Evolutionary conservation across 2,888 invertebrate species (phyloP), one percentile per base, ranked within the genome.

Genomic region (Ethmia dodecea): DNA sequence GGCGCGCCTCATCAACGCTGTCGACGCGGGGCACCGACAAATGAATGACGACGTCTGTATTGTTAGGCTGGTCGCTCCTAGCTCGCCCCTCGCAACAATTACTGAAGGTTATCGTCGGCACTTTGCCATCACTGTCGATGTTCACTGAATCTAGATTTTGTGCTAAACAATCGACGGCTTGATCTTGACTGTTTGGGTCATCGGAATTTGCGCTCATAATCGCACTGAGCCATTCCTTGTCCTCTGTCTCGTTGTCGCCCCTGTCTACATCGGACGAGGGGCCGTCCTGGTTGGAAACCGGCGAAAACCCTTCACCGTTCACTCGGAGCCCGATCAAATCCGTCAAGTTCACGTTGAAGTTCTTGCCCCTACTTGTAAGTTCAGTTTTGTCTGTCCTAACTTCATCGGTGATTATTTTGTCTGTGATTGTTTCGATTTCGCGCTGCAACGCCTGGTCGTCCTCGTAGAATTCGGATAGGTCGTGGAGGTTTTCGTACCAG

Each of bases 391-490:
- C 67, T 2, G 51, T 44, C 28, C 61, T 55, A 5, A 79, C 56
- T 48, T 79, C 68, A 10, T 80, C 70, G 3, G 60, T 33, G 40
- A 80, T 62, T 33, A 79, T 60, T 18, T 62, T 57, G 46, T 86
- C 77, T 25, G 76, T 70, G 46, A 86, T 72, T 10, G 53, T 64
- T 52, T 80, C 77, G 13, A 84, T 68, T 52, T 79, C 72, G 48
- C 67, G 50, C 42, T 62, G 65, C 52, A 84, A 53, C 22, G 54
- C 50, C 43, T 66, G 73, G 52, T 88, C 84, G 50, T 86, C 83
- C 31, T 87, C 88, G 54, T 87, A 88, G 53, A 79, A 88, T 48
- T 88, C 78, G 9, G 84, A 72, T 38, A 88, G 71, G 31, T 81
- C 70, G 39, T 76, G 71, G 16, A 87, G 70, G 37, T 80, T 76